Evolutionary conservation across 2,888 invertebrate genomes (phyloP), one percentile per base, ranked within the genome.

Genomic region (Caenorhabditis drosophilae): DNA sequence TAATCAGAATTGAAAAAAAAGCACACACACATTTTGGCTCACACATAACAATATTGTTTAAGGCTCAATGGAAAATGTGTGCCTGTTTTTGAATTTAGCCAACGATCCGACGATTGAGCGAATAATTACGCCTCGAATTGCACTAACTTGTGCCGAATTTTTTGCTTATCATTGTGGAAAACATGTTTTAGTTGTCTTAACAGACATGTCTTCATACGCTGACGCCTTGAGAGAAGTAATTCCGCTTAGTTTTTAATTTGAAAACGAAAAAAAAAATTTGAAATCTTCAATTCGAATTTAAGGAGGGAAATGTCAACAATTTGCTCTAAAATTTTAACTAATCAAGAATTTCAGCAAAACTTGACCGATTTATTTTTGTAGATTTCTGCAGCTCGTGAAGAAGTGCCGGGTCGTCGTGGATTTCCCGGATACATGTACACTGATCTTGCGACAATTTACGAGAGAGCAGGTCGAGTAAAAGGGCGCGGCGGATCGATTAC

Each of bases 41-140:
- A 6, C 7, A 7, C 7, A 31, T 31, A 9, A 31, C 12, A 9
- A 12, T 31, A 31, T 31, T n/a, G 4, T 38, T 41, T 4, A 38
- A 59, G 59, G 70, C 76, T 96, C 96, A 62, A 98, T 98, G 97
- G 97, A 98, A 87, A 97, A 97, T 84, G 97, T 97, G 84, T 97
- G 96, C 85, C 88, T 98, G 79, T 98, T 98, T 89, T 89, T 98
- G 86, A 98, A 98, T 86, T 87, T 98, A 87, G 98, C 98, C 83
- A 98, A 98, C 85, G 97, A 98, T 87, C 97, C 97, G 15, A 98
- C 97, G 73, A 98, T 98, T 84, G 97, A 98, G 87, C 91, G 97
- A 87, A 98, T 98, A 84, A 97, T 98, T 85, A 98, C 97, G 0
- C 97, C 97, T 0, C 91, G 96, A 86, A 88, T 98, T 81, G 97